Conservation (phyloP, 2,888 invertebrate genomes). For the Nesidiocoris tenuis region DNA sequence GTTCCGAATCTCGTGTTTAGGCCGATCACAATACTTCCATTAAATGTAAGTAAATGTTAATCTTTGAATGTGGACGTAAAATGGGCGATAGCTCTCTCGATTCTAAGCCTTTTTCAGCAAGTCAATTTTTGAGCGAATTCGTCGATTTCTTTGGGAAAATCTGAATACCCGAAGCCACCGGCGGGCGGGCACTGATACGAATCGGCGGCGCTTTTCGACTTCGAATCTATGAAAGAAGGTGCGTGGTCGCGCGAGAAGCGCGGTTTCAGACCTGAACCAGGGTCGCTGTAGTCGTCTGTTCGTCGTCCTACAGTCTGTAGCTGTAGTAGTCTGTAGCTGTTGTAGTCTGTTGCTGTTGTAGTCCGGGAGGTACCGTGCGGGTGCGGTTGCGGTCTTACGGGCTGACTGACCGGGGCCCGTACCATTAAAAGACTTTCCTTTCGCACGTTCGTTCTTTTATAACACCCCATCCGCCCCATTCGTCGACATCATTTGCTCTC, state of each 20-base stretch:
- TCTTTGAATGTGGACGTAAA: no score
- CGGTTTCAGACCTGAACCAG: conserved; percentile 1
- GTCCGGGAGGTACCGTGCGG: background rate
- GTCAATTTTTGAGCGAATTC: no score
- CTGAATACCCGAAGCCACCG: background rate
- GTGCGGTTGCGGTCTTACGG: conserved; percentile 30
- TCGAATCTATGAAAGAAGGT: conserved; percentile 23
- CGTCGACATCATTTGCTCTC: background rate
- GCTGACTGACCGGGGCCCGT: background rate
- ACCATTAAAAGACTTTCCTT: conserved; percentile 33
- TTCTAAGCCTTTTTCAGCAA: no score
- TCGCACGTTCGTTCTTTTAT: conserved; percentile 36
- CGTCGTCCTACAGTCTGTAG: background rate
- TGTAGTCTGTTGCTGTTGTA: background rate
- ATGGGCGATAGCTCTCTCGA: no score
- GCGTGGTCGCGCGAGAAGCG: conserved; percentile 16
- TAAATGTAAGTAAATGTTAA: no score
- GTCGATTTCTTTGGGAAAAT: background rate
- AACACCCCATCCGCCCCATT: conserved; percentile 6
- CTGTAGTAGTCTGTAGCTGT: background rate
- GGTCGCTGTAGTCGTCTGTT: background rate
- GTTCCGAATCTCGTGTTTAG: no score
- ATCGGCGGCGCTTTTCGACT: background rate
- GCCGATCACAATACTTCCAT: no score
- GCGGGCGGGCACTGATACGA: background rate